A percentile compares a stretch with the other conserved stretches of the same genome.
These are phyloP conservation scores for Podabrus alpinus DNA, from an alignment of 2,888 invertebrate genomes.

Conservation along the genomic window DNA sequence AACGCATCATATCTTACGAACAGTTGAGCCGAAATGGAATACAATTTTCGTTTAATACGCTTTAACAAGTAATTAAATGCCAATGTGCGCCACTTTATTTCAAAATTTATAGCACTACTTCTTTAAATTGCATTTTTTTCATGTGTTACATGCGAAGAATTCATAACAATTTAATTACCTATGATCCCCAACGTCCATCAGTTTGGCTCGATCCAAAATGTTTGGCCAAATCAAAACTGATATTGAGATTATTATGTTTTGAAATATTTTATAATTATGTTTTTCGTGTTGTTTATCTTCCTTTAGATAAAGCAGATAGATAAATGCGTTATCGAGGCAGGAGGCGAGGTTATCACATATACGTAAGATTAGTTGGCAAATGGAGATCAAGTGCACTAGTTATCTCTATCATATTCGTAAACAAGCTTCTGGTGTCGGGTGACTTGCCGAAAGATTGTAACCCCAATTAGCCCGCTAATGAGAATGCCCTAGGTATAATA, in stretches of 20 bases:
- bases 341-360: constrained; percentile 18
- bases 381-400: constrained; percentile 24
- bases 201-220: not conserved
- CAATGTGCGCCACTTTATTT: not conserved
- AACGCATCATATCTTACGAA: constrained; percentile 8
- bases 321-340: constrained; percentile 2
- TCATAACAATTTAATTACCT: not conserved
- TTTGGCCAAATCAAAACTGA: not conserved
- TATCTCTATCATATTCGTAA: constrained; percentile 25
- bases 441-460: constrained; percentile 25
- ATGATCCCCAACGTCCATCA: not conserved
- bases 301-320: not conserved
- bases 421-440: constrained; percentile 26
- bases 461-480: constrained; percentile 32
- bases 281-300: not conserved
- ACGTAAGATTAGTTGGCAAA: constrained; percentile 21
- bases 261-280: constrained; percentile 1
- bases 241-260: not conserved
- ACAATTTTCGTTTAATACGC: not conserved
- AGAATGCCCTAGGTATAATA: constrained; percentile 27
- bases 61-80: constrained; percentile 11
- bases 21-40: constrained; percentile 8
- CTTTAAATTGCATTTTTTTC: not conserved
- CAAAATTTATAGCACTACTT: not conserved
- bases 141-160: not conserved